Base-by-base conservation (phyloP, 2,797 vertebrate species). In the Fratercula arctica region DNA sequence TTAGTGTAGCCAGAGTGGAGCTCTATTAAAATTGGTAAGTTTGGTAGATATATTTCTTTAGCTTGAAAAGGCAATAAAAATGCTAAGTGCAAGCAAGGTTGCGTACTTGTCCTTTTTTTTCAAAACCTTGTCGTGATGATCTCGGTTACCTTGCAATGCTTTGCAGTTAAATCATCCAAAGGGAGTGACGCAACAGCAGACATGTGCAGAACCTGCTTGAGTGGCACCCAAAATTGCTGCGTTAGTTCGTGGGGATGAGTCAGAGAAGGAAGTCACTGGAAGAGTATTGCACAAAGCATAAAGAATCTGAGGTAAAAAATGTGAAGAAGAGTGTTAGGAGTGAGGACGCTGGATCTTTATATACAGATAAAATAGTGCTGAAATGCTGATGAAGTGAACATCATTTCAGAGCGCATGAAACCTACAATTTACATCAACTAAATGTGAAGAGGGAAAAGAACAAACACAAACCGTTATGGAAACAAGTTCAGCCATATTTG, bases 341-440 rank as follows among this genome's bases (percentile, higher is more conserved):
- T 95, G 92, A 96, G 69, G 82, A 92, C 85, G 90, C 86, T 90
- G 90, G 90, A 84, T 96, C 94, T 96, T 96, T 91, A 93, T 83
- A 95, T 91, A 95, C 92, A 54, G 92, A 95, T 96, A 94, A 94
- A 95, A 89, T 91, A 95, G 76, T 85, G 82, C 96, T 96, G 95
- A 97, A 95, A 57, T 94, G 96, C 96, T 97, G 96, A 97, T 96
- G 91, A 96, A 93, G 94, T 89, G 95, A 96, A 96, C 96, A 95
- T 96, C 95, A 81, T 96, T 96, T 92, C 92, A 93, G 92, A 96
- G 93, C 92, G 39, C 89, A 94, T 1, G 61, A 96, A 97, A 89
- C 96, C 96, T 96, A 88, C 96, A 97, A 97, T 97, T 97, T 97
- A 86, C 96, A 96, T 97, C 96, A 95, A 83, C 82, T 92, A 48